Conservation (phyloP, 2,888 invertebrate species). For the Phortica okadai region DNA sequence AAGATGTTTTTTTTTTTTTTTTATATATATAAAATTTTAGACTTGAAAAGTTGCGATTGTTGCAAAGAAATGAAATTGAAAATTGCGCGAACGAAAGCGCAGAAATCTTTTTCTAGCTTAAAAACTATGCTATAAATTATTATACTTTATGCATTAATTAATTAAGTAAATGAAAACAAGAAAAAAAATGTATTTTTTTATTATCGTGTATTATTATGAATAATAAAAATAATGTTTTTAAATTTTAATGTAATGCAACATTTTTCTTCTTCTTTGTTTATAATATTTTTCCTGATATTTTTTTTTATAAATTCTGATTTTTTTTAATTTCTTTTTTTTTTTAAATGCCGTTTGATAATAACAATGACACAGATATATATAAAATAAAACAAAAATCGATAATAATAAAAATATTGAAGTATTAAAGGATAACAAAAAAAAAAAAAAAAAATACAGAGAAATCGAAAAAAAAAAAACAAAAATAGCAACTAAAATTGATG, state of each 20-base stretch:
- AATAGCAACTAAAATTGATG: constrained; percentile 41
- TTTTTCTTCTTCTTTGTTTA: constrained; percentile 37
- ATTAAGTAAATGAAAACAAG: constrained; percentile 32
- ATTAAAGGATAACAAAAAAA: constrained; percentile 10
- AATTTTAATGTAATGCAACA: constrained; percentile 37
- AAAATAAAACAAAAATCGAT: constrained; percentile 33
- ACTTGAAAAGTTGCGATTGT: neutral
- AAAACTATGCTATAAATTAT: constrained; percentile 13
- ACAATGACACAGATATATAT: neutral
- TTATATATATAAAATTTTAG: neutral
- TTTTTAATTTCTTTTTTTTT: constrained; percentile 9
- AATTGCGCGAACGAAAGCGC: neutral
- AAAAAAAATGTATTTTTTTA: constrained; percentile 15
- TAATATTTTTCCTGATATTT: constrained; percentile 35
- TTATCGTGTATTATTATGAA: constrained; percentile 18
- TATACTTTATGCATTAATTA: neutral
- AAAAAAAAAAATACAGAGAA: too few species aligned
- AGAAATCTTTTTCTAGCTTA: neutral
- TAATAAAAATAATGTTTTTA: constrained; percentile 13
- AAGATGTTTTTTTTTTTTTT: neutral
- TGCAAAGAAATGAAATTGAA: neutral
- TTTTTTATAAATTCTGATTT: constrained; percentile 40
- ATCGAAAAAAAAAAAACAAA: constrained; percentile 38
- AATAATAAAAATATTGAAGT: constrained; percentile 35
- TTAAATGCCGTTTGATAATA: constrained; percentile 2